Base-by-base conservation (phyloP, 2,888 invertebrate genomes). In the Saturnia pavonia region DNA sequence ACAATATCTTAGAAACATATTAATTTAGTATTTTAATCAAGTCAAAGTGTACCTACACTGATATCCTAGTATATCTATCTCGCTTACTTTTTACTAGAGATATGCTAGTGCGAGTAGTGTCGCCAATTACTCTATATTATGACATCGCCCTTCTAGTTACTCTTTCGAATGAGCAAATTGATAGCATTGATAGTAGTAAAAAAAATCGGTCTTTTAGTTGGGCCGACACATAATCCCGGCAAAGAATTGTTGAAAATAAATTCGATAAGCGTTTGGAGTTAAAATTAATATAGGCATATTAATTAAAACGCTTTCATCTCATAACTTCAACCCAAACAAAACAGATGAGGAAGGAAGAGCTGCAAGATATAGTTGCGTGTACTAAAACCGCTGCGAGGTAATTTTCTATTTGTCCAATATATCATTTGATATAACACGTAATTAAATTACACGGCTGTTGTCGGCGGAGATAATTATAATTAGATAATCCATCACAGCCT, bases 341-440 rank as follows among this genome's bases (percentile, higher is more conserved):
- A 74, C 74, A 73, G 72, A 74, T 72, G 73, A 74, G 76, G 76
- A 76, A 77, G 77, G 77, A 78, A 77, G 74, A 72, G 69, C 71
- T 72, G 40, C 72, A 51, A 72, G 74, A 75, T 74, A 75, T 67
- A 54, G 75, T 73, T 74, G 69, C 71, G 70, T 70, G 66, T 66
- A 25, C 68, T 74, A 73, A 77, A 78, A 75, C 75, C 71, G 73
- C 71, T 69, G 72, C 69, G 70, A 73, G 72, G 74, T 76, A 76
- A 75, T 77, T 76, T 76, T 74, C 72, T 74, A 74, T 76, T 76
- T 76, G 73, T 74, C 73, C 74, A 75, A 70, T 67, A 70, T 42
- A 67, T 70, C 70, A 67, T 54, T 70, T 25, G 67, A 70, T 67
- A 67, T 70, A 67, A 67, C 14, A 51, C 16, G 67, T 70, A 70